A percentile compares a stretch with the other conserved stretches of the same genome.
These are phyloP conservation scores for Paralvinella palmiformis DNA, from an alignment of 1,140 invertebrate genomes.

Conservation along the genomic window DNA sequence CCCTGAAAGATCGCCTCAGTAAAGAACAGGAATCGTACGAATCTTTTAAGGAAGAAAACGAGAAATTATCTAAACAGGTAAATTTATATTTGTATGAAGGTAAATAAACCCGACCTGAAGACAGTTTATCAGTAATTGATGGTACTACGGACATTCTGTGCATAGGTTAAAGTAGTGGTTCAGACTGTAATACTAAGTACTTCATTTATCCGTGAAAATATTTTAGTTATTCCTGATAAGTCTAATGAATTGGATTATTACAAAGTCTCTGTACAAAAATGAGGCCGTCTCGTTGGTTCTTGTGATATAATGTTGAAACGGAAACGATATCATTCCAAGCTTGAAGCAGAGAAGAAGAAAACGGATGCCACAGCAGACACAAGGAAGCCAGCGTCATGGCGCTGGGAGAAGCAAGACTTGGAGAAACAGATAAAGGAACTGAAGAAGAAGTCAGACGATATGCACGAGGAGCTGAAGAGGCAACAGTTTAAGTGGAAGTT, in stretches of 20 bases:
- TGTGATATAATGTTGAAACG: neutral
- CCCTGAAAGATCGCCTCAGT: constrained; percentile 14
- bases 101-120: no score
- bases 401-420: constrained; percentile 22
- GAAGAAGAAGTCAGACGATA: constrained; percentile 19
- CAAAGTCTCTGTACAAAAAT: no score
- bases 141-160: no score
- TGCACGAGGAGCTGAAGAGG: constrained; percentile 15
- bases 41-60: constrained; percentile 16
- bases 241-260: no score
- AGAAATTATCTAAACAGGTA: constrained; percentile 19
- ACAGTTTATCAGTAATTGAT: no score
- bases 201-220: no score
- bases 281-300: no score
- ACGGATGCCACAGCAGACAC: neutral
- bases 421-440: constrained; percentile 19
- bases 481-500: constrained; percentile 18
- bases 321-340: neutral
- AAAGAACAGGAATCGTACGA: constrained; percentile 12
- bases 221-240: no score
- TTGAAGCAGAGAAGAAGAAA: constrained; percentile 14
- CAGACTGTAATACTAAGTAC: no score
- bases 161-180: no score
- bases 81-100: neutral
- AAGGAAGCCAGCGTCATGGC: constrained; percentile 16